Evolutionary conservation across 2,113 vertebrate species (phyloP).

Genomic region (Rhynchopsitta pachyrhyncha): DNA sequence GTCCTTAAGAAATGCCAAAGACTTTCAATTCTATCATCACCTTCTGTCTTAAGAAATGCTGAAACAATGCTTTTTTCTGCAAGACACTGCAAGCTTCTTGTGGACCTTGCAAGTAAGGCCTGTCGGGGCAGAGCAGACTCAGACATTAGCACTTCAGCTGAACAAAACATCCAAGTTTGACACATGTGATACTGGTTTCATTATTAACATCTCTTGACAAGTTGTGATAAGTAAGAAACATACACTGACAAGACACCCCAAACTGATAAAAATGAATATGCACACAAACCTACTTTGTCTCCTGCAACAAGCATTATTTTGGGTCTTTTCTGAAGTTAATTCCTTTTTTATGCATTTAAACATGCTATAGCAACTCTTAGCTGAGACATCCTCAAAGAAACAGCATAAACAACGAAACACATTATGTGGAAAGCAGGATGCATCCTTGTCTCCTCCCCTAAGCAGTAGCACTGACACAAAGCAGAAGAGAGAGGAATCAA

Average conservation of each 20-base stretch:
- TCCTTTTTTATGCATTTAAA: not conserved
- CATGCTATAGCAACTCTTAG: not conserved
- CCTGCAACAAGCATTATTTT: not conserved
- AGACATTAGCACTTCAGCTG: not conserved
- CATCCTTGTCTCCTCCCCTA: not conserved
- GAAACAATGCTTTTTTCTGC: not conserved
- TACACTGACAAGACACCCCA: not conserved
- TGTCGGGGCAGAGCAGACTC: not conserved
- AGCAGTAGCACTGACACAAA: not conserved
- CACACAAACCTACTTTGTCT: not conserved
- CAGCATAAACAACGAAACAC: not conserved
- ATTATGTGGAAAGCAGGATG: not conserved
- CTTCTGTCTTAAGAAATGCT: not conserved
- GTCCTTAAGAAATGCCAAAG: not conserved
- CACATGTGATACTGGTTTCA: rapidly evolving
- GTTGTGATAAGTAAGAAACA: not conserved
- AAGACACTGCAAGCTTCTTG: not conserved
- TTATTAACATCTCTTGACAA: not conserved
- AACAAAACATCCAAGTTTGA: not conserved
- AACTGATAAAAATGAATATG: not conserved
- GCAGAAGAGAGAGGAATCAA: not conserved
- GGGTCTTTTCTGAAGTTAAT: not conserved
- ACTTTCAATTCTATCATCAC: not conserved
- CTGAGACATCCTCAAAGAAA: not conserved
- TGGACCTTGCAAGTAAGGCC: not conserved